These are phyloP conservation scores for Pipra filicauda DNA, from an alignment of 2,113 vertebrate genomes.

Conservation along the genomic window DNA sequence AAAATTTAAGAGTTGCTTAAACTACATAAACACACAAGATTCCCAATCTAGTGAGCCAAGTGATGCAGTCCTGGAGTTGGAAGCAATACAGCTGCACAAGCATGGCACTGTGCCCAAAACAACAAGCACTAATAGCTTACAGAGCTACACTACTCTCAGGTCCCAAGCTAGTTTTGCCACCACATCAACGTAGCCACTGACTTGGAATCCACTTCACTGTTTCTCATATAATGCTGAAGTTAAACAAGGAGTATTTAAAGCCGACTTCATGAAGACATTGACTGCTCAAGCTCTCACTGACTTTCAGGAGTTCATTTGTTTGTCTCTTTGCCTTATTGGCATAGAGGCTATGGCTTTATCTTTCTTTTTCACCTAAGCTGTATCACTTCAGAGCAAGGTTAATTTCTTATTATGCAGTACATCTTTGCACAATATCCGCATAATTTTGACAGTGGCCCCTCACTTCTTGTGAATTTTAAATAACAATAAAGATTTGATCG, in stretches of 20 bases:
- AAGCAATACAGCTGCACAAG: neutral
- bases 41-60: neutral
- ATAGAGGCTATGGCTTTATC: fast-evolving
- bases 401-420: neutral
- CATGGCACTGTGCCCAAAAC: neutral
- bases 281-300: neutral
- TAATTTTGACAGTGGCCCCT: neutral
- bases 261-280: neutral
- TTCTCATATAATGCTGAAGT: neutral
- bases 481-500: neutral
- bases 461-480: neutral
- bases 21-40: neutral
- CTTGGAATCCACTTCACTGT: neutral
- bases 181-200: neutral
- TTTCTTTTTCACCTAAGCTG: neutral
- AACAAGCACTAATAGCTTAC: neutral
- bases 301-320: neutral
- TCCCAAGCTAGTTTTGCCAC: neutral
- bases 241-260: neutral
- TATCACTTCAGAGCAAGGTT: neutral
- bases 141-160: neutral
- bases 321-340: neutral
- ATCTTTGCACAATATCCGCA: neutral
- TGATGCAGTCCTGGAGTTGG: neutral
- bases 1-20: neutral